phyloP scores from a whole-genome alignment of 2,797 vertebrate species.

The Phataginus tetradactyla region DNA sequence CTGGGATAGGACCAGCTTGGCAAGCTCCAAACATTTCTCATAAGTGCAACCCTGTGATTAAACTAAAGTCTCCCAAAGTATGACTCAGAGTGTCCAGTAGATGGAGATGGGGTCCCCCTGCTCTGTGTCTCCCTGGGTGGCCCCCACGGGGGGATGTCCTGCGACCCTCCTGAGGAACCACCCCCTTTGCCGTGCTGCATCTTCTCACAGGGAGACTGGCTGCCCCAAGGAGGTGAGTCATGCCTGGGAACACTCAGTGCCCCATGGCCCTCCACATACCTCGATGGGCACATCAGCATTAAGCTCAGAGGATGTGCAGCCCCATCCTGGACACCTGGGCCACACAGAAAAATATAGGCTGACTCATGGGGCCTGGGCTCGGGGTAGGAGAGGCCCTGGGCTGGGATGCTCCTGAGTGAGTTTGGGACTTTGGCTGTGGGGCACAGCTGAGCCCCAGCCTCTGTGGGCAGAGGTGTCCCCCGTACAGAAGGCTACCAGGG shows the following conservation, averaged over 20 bases:
- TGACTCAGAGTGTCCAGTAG: fast-evolving
- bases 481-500: not conserved
- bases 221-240: too few species aligned
- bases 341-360: not conserved
- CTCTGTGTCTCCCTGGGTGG: too few species aligned
- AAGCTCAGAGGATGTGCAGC: not conserved
- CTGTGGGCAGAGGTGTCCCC: not conserved
- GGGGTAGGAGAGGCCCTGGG: not conserved
- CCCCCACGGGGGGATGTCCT: not conserved
- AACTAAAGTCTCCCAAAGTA: not conserved
- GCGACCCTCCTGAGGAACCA: not conserved
- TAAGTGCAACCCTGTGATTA: not conserved
- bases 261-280: not conserved
- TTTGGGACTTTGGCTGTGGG: not conserved
- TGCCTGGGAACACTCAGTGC: too few species aligned
- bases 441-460: not conserved
- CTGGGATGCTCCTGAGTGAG: not conserved
- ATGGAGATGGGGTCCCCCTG: not conserved
- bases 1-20: not conserved
- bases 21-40: not conserved
- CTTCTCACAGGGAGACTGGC: too few species aligned
- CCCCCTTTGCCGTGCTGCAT: too few species aligned
- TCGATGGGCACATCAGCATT: not conserved
- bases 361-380: not conserved
- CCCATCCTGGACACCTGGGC: not conserved